Conservation (phyloP, 2,113 vertebrate genomes). For the Formicarius rufipectus region DNA sequence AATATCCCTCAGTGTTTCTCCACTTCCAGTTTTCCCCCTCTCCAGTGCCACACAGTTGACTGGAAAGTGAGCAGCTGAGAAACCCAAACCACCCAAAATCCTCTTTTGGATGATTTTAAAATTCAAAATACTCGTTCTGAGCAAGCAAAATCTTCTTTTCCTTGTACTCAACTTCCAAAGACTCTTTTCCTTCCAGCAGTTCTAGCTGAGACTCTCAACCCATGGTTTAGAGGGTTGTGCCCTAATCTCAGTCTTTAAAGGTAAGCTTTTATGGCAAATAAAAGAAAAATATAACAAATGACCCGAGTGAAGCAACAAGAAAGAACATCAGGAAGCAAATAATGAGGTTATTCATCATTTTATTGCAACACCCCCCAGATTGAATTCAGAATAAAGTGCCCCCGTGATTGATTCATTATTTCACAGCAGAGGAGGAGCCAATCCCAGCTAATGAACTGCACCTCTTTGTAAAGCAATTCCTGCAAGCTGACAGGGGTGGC, state of each 20-base stretch:
- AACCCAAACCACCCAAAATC: neutral
- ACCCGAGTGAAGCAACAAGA: fast-evolving
- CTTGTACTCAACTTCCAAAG: neutral
- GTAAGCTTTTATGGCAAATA: neutral
- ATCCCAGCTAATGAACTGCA: neutral
- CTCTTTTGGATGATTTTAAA: neutral
- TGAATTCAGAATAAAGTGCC: neutral
- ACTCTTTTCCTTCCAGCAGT: neutral
- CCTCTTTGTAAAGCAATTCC: neutral
- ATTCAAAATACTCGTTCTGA: neutral
- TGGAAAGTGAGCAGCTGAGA: neutral
- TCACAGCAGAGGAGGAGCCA: neutral
- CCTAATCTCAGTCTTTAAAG: neutral
- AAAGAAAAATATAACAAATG: too few species aligned
- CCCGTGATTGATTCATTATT: fast-evolving
- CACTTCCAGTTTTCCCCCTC: neutral
- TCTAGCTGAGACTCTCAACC: neutral
- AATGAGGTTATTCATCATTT: neutral
- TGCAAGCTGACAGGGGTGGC: fast-evolving
- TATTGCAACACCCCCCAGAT: neutral
- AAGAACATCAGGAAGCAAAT: neutral
- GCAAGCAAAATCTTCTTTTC: neutral
- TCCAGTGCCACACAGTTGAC: neutral
- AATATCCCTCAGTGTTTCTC: neutral
- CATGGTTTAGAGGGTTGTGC: too few species aligned